phyloP scores from a whole-genome alignment of 2,113 vertebrate genomes.

The Ailuropoda melanoleuca region DNA sequence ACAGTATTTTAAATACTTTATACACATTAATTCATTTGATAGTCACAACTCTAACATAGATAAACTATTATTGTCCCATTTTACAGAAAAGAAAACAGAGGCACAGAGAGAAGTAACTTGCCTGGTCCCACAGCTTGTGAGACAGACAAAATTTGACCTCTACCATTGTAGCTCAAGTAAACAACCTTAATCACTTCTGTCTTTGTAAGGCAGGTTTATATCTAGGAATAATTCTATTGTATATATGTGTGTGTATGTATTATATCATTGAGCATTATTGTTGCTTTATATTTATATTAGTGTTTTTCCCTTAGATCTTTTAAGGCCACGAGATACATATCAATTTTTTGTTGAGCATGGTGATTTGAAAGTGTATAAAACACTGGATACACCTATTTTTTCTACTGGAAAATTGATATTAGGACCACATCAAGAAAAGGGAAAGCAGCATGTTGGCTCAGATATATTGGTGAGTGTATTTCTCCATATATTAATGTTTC shows the following conservation, averaged over 20 bases:
- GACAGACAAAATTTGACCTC: neutral
- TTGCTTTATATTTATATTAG: neutral
- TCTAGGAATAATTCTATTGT: constrained; percentile 16
- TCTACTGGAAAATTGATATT: constrained; percentile 84
- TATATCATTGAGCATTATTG: constrained; percentile 19
- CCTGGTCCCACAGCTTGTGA: neutral
- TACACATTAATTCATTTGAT: neutral
- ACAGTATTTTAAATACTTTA: constrained; percentile 17
- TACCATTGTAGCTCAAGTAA: neutral
- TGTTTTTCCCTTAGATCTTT: constrained; percentile 80
- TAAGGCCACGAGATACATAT: constrained; percentile 69
- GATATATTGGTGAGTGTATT: constrained; percentile 85
- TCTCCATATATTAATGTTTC: constrained; percentile 28
- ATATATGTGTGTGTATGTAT: neutral
- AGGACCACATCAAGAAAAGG: constrained; percentile 86
- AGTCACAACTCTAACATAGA: neutral
- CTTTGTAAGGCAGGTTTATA: neutral
- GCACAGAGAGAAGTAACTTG: neutral
- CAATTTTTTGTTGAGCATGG: constrained; percentile 68
- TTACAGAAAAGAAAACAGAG: constrained; percentile 34
- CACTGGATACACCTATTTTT: constrained; percentile 82
- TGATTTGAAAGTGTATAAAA: constrained; percentile 81
- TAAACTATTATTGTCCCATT: neutral
- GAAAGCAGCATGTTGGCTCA: constrained; percentile 81
- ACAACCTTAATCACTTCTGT: neutral